phyloP scores from a whole-genome alignment of 1,140 invertebrate genomes.

The Drosophila repletoides region DNA sequence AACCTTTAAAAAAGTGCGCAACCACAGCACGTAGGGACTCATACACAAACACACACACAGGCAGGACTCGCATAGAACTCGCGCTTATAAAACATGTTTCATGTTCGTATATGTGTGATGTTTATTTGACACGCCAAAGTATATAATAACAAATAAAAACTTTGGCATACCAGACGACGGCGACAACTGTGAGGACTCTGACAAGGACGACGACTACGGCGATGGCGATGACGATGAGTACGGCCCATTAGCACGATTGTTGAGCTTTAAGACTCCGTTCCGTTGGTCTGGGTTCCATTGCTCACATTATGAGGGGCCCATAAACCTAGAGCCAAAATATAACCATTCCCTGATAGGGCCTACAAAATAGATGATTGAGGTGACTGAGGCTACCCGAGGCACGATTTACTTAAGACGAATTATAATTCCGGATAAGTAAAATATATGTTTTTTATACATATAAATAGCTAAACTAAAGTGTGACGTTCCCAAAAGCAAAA shows the following conservation, averaged over 20 bases:
- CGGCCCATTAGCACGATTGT: constrained; percentile 78
- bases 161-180: constrained; percentile 56
- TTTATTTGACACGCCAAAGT: constrained; percentile 81
- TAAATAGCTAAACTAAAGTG: constrained; percentile 1
- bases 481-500: background rate
- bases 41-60: constrained; percentile 9
- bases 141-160: constrained; percentile 81
- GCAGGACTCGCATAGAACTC: constrained; percentile 25
- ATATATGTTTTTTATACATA: constrained; percentile 50
- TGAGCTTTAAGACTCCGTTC: constrained; percentile 68
- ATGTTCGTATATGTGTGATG: constrained; percentile 78
- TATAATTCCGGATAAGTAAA: constrained; percentile 42
- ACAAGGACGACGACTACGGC: constrained; percentile 2
- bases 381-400: background rate
- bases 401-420: constrained; percentile 55
- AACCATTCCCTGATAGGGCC: background rate
- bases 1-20: constrained; percentile 70
- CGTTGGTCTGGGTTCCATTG: constrained; percentile 41
- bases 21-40: constrained; percentile 61
- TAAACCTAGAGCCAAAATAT: constrained; percentile 59
- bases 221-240: constrained; percentile 54
- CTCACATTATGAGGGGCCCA: constrained; percentile 65
- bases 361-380: background rate
- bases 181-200: constrained; percentile 1
- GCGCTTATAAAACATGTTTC: constrained; percentile 76